phyloP scores from a whole-genome alignment of 1,140 invertebrate species.

The Metaphire vulgaris region DNA sequence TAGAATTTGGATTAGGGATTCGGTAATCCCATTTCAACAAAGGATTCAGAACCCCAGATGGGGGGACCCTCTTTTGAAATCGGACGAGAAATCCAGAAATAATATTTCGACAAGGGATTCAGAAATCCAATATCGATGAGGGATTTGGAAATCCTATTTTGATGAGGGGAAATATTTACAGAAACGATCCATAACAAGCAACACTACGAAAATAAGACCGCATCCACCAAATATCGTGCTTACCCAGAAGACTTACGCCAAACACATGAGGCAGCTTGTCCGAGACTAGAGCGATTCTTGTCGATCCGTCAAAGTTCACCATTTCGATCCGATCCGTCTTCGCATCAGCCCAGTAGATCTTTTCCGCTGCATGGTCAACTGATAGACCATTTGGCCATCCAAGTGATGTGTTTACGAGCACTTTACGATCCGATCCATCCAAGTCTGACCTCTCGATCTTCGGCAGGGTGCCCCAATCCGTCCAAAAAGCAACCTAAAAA shows the following conservation, averaged over 20 bases:
- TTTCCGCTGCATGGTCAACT: slow-evolving; percentile 70
- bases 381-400: slow-evolving; percentile 61
- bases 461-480: slow-evolving; percentile 97
- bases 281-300: slow-evolving; percentile 61
- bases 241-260: slow-evolving; percentile 58
- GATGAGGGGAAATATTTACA: too few relatives aligned
- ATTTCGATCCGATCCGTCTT: slow-evolving; percentile 51
- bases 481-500: slow-evolving; percentile 76
- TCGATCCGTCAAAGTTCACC: slow-evolving; percentile 38
- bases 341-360: slow-evolving; percentile 92
- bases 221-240: too few relatives aligned
- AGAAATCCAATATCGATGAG: too few relatives aligned
- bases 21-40: too few relatives aligned
- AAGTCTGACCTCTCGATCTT: slow-evolving; percentile 90
- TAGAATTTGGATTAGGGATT: too few relatives aligned
- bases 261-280: slow-evolving; percentile 78
- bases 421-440: slow-evolving; percentile 70
- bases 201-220: too few relatives aligned
- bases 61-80: too few relatives aligned
- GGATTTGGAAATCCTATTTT: too few relatives aligned
- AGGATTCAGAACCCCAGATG: too few relatives aligned
- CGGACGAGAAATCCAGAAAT: too few relatives aligned
- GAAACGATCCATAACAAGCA: too few relatives aligned
- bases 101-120: too few relatives aligned
- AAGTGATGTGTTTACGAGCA: slow-evolving; percentile 56